These are phyloP conservation scores for Chelidonichthys spinosus DNA, from an alignment of 2,797 vertebrate species.

Conservation along the genomic window DNA sequence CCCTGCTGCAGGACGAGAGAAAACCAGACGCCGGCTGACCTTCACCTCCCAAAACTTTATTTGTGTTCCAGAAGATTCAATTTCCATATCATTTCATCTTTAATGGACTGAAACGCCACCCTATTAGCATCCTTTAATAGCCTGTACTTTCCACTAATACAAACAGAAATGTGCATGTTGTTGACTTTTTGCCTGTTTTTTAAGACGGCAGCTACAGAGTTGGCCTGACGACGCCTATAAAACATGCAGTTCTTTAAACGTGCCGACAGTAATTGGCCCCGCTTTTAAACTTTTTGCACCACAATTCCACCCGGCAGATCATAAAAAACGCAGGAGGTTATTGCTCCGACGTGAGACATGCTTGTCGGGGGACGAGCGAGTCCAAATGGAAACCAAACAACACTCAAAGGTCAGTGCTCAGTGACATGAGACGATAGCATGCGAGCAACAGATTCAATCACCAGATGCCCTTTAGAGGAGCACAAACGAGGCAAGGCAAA, in stretches of 20 bases:
- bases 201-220: too few species aligned
- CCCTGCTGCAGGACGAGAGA: constrained; percentile 13
- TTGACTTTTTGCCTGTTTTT: too few species aligned
- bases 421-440: constrained; percentile 33
- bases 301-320: neutral
- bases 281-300: neutral
- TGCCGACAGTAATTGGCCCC: neutral
- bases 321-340: neutral
- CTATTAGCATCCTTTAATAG: too few species aligned
- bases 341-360: neutral
- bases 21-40: too few species aligned
- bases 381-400: constrained; percentile 47
- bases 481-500: constrained; percentile 29
- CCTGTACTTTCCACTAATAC: too few species aligned
- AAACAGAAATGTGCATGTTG: too few species aligned
- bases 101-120: too few species aligned
- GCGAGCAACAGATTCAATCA: constrained; percentile 44
- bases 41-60: too few species aligned
- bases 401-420: constrained; percentile 63
- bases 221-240: too few species aligned
- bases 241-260: too few species aligned
- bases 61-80: too few species aligned
- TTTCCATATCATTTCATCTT: too few species aligned
- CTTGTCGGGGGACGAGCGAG: constrained; percentile 12
- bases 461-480: constrained; percentile 62